Conservation (phyloP, 2,797 vertebrate species). For the Sebastes hubbsi region DNA sequence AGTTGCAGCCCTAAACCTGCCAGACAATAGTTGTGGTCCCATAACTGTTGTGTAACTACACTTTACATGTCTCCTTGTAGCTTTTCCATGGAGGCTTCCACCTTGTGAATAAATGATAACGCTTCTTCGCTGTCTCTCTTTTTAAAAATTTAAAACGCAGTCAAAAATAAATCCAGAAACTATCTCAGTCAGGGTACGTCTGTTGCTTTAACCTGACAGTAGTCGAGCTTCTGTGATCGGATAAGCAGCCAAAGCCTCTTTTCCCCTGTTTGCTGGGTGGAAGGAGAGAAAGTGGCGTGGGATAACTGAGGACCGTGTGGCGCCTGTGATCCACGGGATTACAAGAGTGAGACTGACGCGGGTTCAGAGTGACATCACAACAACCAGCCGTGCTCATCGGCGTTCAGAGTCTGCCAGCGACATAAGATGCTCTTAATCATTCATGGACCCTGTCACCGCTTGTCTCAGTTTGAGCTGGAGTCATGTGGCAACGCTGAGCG, state of each 20-base stretch:
- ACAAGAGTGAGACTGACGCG: conserved; percentile 44
- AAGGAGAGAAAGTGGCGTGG: conserved; percentile 35
- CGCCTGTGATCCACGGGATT: conserved; percentile 61
- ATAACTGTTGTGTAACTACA: conserved; percentile 12
- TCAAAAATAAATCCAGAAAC: conserved; percentile 38
- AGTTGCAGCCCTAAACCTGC: background rate
- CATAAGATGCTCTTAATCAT: conserved; percentile 73
- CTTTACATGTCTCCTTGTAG: conserved; percentile 7
- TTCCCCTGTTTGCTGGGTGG: background rate
- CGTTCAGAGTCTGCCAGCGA: conserved; percentile 41
- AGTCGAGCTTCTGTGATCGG: conserved; percentile 32
- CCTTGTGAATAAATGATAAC: conserved; percentile 56
- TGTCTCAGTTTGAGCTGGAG: conserved; percentile 59
- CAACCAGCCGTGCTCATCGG: too few relatives aligned
- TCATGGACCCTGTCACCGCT: conserved; percentile 66
- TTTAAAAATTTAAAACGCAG: conserved; percentile 35
- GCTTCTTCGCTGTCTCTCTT: background rate
- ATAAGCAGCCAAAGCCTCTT: conserved; percentile 22
- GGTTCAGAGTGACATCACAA: too few relatives aligned
- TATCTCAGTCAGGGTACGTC: background rate
- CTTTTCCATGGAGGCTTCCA: conserved; percentile 13
- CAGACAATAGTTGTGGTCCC: background rate
- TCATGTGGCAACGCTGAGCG: conserved; percentile 54
- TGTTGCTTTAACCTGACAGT: conserved; percentile 3
- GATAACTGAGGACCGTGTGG: conserved; percentile 12